Evolutionary conservation across 2,113 vertebrate genomes (phyloP).

Genomic region (Orthonyx spaldingii): DNA sequence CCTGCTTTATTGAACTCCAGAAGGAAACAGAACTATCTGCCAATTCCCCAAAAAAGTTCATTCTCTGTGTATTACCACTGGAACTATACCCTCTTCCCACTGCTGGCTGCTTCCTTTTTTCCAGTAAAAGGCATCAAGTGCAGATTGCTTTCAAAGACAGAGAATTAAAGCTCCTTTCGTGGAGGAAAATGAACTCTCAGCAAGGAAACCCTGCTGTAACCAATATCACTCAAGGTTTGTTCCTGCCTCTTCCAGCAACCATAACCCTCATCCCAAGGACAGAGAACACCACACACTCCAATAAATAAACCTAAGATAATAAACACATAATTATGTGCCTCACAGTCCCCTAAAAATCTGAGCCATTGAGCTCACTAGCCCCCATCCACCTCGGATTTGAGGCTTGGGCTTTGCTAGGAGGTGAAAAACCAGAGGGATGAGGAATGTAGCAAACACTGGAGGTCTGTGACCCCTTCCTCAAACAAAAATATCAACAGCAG

Average conservation of each 20-base stretch:
- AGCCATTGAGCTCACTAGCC: neutral
- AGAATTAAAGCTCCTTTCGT: neutral
- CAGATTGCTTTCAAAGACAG: neutral
- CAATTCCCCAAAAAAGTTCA: neutral
- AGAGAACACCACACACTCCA: fast-evolving
- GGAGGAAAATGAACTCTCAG: neutral
- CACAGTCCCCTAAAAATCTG: neutral
- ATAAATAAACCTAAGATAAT: neutral
- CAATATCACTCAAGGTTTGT: neutral
- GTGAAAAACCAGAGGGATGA: neutral
- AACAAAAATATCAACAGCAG: neutral
- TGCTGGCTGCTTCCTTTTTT: neutral
- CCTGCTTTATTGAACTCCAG: neutral
- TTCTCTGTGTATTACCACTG: neutral
- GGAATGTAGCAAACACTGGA: neutral
- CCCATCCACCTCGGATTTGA: neutral
- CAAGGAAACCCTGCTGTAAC: neutral
- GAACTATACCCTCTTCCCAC: neutral
- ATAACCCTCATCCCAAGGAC: neutral
- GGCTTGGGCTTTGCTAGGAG: neutral
- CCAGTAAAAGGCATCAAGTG: neutral
- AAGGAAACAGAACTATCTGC: neutral
- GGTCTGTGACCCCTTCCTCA: neutral
- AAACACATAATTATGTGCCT: neutral
- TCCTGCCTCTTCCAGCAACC: neutral